phyloP scores from a whole-genome alignment of 2,888 invertebrate genomes.

The Spodoptera littoralis region DNA sequence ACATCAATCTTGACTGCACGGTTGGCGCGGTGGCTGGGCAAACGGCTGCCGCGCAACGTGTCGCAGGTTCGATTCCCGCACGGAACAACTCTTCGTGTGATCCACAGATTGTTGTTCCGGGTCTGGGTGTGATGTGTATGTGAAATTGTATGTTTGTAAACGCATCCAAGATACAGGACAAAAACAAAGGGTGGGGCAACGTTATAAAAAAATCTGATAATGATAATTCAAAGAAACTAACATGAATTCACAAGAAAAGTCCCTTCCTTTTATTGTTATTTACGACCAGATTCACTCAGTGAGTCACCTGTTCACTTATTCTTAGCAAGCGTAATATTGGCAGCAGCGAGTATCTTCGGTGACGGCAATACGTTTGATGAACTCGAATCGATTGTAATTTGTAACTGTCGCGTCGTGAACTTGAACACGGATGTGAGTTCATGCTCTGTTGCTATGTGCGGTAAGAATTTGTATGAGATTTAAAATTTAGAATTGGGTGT shows the following conservation, averaged over 20 bases:
- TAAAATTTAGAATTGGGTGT: too few relatives aligned
- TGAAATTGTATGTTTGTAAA: too few relatives aligned
- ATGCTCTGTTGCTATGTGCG: conserved; percentile 12
- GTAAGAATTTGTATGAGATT: background rate
- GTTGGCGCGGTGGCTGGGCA: too few relatives aligned
- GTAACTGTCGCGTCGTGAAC: conserved; percentile 10
- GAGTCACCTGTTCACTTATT: conserved; percentile 37
- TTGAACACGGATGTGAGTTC: conserved; percentile 43
- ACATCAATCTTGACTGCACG: too few relatives aligned
- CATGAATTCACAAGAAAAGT: background rate
- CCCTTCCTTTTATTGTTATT: conserved; percentile 7
- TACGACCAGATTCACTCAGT: conserved; percentile 11
- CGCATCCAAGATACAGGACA: too few relatives aligned
- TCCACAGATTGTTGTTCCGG: too few relatives aligned
- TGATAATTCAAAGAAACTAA: background rate
- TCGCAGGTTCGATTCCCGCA: too few relatives aligned
- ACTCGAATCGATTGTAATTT: conserved; percentile 24
- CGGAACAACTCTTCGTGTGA: too few relatives aligned
- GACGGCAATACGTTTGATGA: conserved; percentile 25
- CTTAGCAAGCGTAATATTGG: conserved; percentile 39
- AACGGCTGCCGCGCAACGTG: too few relatives aligned
- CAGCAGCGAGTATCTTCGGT: conserved; percentile 29
- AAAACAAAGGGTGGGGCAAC: too few relatives aligned
- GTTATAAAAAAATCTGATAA: too few relatives aligned
- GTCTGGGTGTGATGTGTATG: too few relatives aligned